These are phyloP conservation scores for Danaus melanippus DNA, from an alignment of 1,140 invertebrate species.

Conservation along the genomic window DNA sequence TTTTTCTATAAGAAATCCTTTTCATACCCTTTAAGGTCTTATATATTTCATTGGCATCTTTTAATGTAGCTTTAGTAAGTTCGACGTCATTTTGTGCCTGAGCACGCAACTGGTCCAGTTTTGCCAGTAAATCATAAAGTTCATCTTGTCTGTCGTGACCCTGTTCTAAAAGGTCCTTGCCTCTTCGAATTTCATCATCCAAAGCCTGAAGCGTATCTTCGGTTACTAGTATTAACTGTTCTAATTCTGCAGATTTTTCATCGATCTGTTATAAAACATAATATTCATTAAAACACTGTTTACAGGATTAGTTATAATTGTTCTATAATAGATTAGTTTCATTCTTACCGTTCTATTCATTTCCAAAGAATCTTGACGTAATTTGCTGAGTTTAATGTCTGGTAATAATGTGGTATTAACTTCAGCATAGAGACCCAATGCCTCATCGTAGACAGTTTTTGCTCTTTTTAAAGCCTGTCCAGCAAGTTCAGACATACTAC, in stretches of 20 bases:
- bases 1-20: not conserved
- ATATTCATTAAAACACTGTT: not conserved
- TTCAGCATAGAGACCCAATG: conserved; percentile 82
- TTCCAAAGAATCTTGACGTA: conserved; percentile 78
- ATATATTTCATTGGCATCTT: conserved; percentile 89
- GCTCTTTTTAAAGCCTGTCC: conserved; percentile 81
- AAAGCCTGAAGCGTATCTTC: conserved; percentile 45
- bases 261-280: conserved; percentile 34
- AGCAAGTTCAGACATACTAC: conserved; percentile 78
- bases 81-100: conserved; percentile 87
- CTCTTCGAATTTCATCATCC: conserved; percentile 36
- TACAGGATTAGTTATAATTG: conserved; percentile 1
- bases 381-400: conserved; percentile 77
- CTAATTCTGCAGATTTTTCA: conserved; percentile 51
- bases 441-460: conserved; percentile 83
- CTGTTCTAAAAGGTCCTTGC: conserved; percentile 75
- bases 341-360: conserved; percentile 74
- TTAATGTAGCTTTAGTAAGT: conserved; percentile 86
- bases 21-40: conserved; percentile 83
- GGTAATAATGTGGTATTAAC: conserved; percentile 84
- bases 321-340: conserved; percentile 1
- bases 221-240: conserved; percentile 57
- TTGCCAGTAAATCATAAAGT: conserved; percentile 73
- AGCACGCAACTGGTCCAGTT: conserved; percentile 79
- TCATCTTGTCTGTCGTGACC: conserved; percentile 77